A percentile compares a stretch with the other conserved stretches of the same genome.
phyloP scores from a whole-genome alignment of 2,113 vertebrate species.

The Acanthisitta chloris region DNA sequence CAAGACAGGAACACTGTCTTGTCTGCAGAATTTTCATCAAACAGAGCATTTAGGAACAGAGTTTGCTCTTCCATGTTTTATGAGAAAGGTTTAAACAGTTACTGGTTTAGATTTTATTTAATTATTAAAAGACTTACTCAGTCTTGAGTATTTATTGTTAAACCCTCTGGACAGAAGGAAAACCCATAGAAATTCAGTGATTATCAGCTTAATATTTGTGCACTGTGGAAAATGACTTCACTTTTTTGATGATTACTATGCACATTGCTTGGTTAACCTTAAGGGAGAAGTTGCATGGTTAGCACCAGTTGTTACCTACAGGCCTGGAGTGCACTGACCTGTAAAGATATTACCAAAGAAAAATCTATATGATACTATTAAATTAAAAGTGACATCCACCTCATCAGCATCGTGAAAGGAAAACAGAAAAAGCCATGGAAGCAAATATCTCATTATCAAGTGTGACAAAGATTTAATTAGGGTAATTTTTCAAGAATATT shows the following conservation, averaged over 20 bases:
- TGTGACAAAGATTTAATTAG: constrained; percentile 43
- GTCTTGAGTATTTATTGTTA: neutral
- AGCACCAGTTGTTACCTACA: neutral
- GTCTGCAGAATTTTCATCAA: constrained; percentile 41
- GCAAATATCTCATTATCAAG: constrained; percentile 54
- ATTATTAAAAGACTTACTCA: neutral
- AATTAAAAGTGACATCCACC: constrained; percentile 54
- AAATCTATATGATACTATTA: constrained; percentile 68
- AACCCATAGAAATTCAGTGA: neutral
- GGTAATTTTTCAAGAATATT: constrained; percentile 52
- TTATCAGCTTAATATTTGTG: neutral
- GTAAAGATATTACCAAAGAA: constrained; percentile 20
- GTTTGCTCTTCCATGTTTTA: neutral
- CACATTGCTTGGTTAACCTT: neutral
- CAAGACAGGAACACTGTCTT: neutral
- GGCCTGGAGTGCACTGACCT: constrained; percentile 26
- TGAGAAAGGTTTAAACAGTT: neutral
- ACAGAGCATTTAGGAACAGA: neutral
- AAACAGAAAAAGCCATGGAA: constrained; percentile 15
- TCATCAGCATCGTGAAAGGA: constrained; percentile 17
- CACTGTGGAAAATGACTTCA: neutral
- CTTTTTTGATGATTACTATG: constrained; percentile 36
- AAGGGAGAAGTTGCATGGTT: neutral
- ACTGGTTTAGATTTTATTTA: neutral
- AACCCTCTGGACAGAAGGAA: neutral